Evolutionary conservation across 1,140 invertebrate species (phyloP).

Genomic region (Fopius arisanus): DNA sequence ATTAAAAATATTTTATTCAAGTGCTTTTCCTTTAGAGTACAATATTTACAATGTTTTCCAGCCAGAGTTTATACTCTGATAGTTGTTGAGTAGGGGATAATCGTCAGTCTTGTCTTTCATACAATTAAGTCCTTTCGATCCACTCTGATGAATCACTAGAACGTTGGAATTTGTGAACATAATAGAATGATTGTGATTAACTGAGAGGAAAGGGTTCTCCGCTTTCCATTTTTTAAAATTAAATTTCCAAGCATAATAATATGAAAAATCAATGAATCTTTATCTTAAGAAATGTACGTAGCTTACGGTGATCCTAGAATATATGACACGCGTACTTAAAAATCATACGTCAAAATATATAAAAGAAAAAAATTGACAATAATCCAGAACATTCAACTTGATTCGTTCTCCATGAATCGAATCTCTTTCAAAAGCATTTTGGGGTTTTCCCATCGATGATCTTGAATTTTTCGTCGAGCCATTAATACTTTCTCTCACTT

Average conservation of each 20-base stretch:
- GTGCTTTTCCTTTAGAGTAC: constrained; percentile 47
- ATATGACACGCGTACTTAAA: not conserved
- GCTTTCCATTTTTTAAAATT: not conserved
- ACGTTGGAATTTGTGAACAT: not conserved
- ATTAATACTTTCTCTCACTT: not conserved
- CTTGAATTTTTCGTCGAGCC: not conserved
- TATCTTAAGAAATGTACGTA: not conserved
- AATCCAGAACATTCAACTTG: not conserved
- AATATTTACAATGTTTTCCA: constrained; percentile 46
- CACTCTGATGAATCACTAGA: not conserved
- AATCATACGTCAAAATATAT: not conserved
- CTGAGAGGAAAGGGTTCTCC: not conserved
- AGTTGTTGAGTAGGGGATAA: constrained; percentile 31
- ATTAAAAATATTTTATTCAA: constrained; percentile 63
- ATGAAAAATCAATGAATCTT: not conserved
- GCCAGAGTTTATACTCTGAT: constrained; percentile 23
- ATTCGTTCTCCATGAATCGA: not conserved
- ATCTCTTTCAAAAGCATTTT: not conserved
- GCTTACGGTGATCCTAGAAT: not conserved
- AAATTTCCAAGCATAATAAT: not conserved
- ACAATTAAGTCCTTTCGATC: not conserved
- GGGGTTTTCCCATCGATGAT: not conserved
- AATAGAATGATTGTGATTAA: not conserved
- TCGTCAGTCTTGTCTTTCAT: constrained; percentile 44
- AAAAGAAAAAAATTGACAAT: not conserved